Conservation (phyloP, 2,113 vertebrate genomes). For the Tenrec ecaudatus region DNA sequence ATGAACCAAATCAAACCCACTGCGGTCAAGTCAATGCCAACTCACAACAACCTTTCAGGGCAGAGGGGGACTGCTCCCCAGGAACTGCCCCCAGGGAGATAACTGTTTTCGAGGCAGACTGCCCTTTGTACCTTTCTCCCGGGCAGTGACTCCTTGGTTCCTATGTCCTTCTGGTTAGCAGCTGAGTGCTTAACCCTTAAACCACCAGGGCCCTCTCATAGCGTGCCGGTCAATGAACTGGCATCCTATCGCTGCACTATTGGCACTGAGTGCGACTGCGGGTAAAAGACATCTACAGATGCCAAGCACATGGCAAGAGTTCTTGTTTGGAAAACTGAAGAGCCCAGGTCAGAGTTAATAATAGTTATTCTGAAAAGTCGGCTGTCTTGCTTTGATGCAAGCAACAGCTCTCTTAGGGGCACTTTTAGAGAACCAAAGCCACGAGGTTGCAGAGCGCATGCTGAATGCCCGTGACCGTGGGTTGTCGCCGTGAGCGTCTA, state of each 20-base stretch:
- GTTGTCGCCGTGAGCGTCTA: background rate
- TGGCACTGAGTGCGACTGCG: background rate
- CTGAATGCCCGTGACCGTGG: background rate
- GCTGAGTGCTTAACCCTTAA: background rate
- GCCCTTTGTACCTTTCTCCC: background rate
- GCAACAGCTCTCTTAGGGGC: background rate
- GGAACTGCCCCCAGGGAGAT: background rate
- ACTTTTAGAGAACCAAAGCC: background rate
- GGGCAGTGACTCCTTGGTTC: background rate
- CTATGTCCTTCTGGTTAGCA: background rate
- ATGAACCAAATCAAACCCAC: background rate
- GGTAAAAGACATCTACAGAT: background rate
- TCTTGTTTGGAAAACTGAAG: background rate
- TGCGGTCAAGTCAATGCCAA: background rate
- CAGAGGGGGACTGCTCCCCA: background rate
- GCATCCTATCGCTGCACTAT: constrained; percentile 28
- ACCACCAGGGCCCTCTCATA: no score
- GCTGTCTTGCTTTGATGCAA: background rate
- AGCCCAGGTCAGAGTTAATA: background rate
- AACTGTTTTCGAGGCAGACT: background rate
- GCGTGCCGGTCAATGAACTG: background rate
- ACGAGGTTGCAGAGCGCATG: background rate
- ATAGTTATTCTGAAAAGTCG: background rate
- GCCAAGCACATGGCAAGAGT: background rate
- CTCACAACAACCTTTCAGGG: background rate